Evolutionary conservation across 1,140 invertebrate genomes (phyloP).

Genomic region (Nilaparvata lugens): DNA sequence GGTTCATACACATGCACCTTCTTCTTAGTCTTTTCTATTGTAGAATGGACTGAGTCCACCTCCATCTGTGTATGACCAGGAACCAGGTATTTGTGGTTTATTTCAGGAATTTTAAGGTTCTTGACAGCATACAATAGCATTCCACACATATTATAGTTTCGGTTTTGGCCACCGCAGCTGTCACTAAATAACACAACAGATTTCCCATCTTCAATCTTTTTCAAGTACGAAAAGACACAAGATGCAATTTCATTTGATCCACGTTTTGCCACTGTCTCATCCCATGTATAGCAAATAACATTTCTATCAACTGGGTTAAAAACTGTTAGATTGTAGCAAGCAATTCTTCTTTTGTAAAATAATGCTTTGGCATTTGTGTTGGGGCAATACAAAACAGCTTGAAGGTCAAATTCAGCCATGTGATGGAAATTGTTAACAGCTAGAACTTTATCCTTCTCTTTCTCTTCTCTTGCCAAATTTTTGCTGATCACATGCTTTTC

Average conservation of each 20-base stretch:
- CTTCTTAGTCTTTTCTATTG: slow-evolving; percentile 22
- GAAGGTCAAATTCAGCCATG: slow-evolving; percentile 31
- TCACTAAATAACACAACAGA: slow-evolving; percentile 20
- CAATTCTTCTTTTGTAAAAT: slow-evolving; percentile 38
- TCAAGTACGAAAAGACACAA: slow-evolving; percentile 31
- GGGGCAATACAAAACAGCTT: slow-evolving; percentile 35
- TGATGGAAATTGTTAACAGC: slow-evolving; percentile 18
- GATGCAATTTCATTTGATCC: slow-evolving; percentile 34
- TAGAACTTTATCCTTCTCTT: slow-evolving; percentile 24
- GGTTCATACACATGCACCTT: no score
- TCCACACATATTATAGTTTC: slow-evolving; percentile 30
- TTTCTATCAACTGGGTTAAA: slow-evolving; percentile 34
- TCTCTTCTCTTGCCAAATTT: slow-evolving; percentile 23
- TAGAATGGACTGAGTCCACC: slow-evolving; percentile 33
- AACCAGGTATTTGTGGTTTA: slow-evolving; percentile 36
- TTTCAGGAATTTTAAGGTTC: slow-evolving; percentile 24
- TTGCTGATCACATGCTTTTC: slow-evolving; percentile 24
- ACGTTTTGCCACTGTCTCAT: slow-evolving; percentile 35
- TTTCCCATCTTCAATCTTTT: slow-evolving; percentile 2
- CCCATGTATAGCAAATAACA: slow-evolving; percentile 34
- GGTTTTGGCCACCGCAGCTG: slow-evolving; percentile 32
- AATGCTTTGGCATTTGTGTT: slow-evolving; percentile 31
- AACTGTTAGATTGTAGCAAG: slow-evolving; percentile 37
- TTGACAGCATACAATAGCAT: slow-evolving; percentile 29
- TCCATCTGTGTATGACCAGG: slow-evolving; percentile 38